Evolutionary conservation across 2,113 vertebrate genomes (phyloP).

Genomic region (Eupsittula cactorum): DNA sequence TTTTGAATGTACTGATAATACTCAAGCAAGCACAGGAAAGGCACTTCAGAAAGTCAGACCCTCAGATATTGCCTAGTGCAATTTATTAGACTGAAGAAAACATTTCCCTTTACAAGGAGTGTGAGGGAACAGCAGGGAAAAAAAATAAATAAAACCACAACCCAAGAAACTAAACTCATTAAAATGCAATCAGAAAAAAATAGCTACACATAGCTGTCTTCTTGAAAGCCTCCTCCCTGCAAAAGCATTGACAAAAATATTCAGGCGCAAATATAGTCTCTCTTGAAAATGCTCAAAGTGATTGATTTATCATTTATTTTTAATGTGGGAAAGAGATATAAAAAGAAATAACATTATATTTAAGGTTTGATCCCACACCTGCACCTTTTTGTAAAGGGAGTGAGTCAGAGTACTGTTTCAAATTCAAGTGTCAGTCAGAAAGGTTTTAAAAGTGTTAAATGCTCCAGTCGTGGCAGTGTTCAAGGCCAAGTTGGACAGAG

Average conservation of each 20-base stretch:
- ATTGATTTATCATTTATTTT: conserved; percentile 32
- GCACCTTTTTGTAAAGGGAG: not conserved
- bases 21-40: not conserved
- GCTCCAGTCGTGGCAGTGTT: not conserved
- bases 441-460: not conserved
- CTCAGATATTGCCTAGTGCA: not conserved
- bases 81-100: not conserved
- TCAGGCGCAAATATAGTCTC: not conserved
- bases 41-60: not conserved
- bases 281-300: not conserved
- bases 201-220: not conserved
- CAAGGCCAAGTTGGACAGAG: not conserved
- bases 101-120: not conserved
- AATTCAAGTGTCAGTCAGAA: conserved; percentile 39
- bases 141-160: not conserved
- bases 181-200: not conserved
- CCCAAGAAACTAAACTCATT: not conserved
- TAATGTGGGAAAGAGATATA: conserved; percentile 31
- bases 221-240: not conserved
- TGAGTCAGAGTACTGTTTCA: conserved; percentile 46
- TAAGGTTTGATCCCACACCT: conserved; percentile 16
- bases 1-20: not conserved
- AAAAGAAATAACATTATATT: conserved; percentile 40
- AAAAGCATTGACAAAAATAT: not conserved
- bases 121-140: not conserved